These are phyloP conservation scores for Erpetoichthys calabaricus DNA, from an alignment of 2,797 vertebrate species.

Conservation along the genomic window DNA sequence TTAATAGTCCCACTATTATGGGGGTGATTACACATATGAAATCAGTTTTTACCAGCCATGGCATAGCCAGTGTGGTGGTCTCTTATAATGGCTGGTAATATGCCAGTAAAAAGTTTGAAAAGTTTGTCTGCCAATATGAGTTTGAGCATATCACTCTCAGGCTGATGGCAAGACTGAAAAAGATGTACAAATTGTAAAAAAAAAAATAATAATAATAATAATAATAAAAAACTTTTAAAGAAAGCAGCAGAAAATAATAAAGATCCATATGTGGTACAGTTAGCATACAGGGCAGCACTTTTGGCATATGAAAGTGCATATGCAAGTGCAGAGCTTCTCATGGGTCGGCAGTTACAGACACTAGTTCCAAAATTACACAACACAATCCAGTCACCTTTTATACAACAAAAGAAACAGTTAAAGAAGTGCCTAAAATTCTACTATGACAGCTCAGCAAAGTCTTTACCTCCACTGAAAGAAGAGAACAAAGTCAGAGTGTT, in stretches of 20 bases:
- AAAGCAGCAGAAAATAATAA: not conserved
- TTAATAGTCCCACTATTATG: not conserved
- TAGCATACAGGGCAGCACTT: slow-evolving; percentile 1
- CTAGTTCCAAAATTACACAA: not conserved
- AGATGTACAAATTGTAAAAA: slow-evolving; percentile 6
- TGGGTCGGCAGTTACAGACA: not conserved
- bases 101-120: slow-evolving; percentile 4
- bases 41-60: not conserved
- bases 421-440: not conserved
- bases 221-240: not conserved
- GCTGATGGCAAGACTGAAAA: slow-evolving; percentile 10
- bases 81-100: slow-evolving; percentile 10
- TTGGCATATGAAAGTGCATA: not conserved
- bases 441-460: not conserved
- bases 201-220: no score
- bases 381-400: not conserved
- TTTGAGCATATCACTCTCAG: slow-evolving; percentile 8
- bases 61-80: not conserved
- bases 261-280: slow-evolving; percentile 1
- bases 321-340: not conserved
- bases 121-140: slow-evolving; percentile 8
- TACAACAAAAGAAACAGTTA: not conserved
- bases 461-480: not conserved
- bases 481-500: not conserved
- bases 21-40: slow-evolving; percentile 8